Evolutionary conservation across 2,113 vertebrate genomes (phyloP).

Genomic region (Atrichornis clamosus): DNA sequence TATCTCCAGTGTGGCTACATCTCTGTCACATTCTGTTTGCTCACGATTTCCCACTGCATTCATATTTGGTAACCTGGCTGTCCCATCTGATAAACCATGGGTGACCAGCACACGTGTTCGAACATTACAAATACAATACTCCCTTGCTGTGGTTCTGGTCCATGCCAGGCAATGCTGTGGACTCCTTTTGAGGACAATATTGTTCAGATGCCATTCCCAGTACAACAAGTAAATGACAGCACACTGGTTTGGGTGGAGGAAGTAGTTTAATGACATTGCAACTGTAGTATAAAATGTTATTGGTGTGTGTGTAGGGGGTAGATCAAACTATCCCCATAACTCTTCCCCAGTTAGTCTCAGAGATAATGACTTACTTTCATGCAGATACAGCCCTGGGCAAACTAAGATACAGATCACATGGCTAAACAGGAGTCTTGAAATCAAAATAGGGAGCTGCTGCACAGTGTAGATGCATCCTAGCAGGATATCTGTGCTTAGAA

Average conservation of each 20-base stretch:
- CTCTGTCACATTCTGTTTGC: not conserved
- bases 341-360: not conserved
- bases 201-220: not conserved
- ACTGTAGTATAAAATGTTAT: not conserved
- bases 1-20: not conserved
- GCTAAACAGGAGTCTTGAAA: not conserved
- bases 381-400: not conserved
- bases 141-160: not conserved
- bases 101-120: not conserved
- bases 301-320: accelerated
- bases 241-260: not conserved
- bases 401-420: not conserved
- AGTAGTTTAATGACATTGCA: not conserved
- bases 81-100: not conserved
- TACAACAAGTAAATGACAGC: not conserved
- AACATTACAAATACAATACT: not conserved
- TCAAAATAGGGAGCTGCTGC: not conserved
- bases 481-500: not conserved
- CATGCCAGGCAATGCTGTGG: not conserved
- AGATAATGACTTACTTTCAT: not conserved
- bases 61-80: not conserved
- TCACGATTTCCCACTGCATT: not conserved
- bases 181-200: not conserved
- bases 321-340: not conserved
- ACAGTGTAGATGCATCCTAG: not conserved